Evolutionary conservation across 2,888 invertebrate genomes (phyloP).

Genomic region (Cancer borealis): DNA sequence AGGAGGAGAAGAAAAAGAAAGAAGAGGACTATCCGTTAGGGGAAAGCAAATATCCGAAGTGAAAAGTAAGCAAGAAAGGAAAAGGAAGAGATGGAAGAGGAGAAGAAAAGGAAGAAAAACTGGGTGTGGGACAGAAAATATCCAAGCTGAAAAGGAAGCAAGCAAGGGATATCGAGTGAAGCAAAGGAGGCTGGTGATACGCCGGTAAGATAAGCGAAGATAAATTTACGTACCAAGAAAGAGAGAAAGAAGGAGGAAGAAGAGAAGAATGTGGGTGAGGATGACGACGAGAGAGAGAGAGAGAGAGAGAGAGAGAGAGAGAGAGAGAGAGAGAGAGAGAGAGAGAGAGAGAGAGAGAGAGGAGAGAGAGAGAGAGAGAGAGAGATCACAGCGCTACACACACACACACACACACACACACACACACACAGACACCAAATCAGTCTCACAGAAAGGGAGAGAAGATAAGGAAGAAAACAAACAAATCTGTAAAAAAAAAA

Average conservation of each 20-base stretch:
- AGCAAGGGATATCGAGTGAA: not conserved
- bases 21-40: not conserved
- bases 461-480: not conserved
- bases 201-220: not conserved
- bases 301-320: not conserved
- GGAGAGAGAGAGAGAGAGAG: too few relatives aligned
- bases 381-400: not conserved
- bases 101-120: not conserved
- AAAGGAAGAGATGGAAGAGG: not conserved
- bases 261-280: too few relatives aligned
- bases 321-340: conserved; percentile 11
- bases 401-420: not conserved
- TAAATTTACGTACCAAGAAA: not conserved
- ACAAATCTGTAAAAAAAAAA: not conserved
- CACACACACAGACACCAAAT: too few relatives aligned
- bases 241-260: not conserved
- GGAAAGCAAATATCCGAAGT: not conserved
- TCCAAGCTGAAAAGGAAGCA: not conserved
- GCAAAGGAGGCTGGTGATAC: not conserved
- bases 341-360: not conserved
- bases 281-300: not conserved
- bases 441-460: not conserved
- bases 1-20: not conserved
- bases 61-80: not conserved
- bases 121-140: not conserved